Evolutionary conservation across 2,797 vertebrate species (phyloP).

Genomic region (Hypotaenidia okinawae): DNA sequence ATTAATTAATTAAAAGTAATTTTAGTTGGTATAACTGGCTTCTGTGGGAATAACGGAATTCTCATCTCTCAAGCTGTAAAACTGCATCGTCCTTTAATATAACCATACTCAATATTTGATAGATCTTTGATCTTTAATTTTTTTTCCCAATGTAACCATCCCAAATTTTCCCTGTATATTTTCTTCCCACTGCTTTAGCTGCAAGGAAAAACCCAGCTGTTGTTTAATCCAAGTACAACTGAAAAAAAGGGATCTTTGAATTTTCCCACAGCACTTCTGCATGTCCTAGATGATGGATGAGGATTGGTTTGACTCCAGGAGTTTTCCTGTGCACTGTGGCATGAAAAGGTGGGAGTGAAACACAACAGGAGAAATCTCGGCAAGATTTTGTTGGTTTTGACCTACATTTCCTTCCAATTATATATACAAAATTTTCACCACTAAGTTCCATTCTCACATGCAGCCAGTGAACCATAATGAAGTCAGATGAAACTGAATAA

Average conservation of each 20-base stretch:
- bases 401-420: background rate
- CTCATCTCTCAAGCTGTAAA: background rate
- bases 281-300: constrained; percentile 47
- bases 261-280: constrained; percentile 43
- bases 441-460: background rate
- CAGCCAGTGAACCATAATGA: background rate
- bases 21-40: background rate
- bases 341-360: constrained; percentile 41
- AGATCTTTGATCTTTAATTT: background rate
- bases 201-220: background rate
- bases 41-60: background rate
- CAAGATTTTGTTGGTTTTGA: constrained; percentile 5
- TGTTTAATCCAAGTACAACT: background rate
- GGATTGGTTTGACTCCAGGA: constrained; percentile 13
- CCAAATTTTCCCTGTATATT: background rate
- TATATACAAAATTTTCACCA: background rate
- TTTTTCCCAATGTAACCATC: background rate
- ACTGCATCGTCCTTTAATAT: background rate
- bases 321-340: background rate
- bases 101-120: background rate
- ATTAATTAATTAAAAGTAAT: background rate
- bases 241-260: background rate
- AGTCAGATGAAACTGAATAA: background rate
- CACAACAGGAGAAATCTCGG: constrained; percentile 19
- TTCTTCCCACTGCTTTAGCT: background rate